phyloP scores from a whole-genome alignment of 2,888 invertebrate genomes.

The Nebria brevicollis region DNA sequence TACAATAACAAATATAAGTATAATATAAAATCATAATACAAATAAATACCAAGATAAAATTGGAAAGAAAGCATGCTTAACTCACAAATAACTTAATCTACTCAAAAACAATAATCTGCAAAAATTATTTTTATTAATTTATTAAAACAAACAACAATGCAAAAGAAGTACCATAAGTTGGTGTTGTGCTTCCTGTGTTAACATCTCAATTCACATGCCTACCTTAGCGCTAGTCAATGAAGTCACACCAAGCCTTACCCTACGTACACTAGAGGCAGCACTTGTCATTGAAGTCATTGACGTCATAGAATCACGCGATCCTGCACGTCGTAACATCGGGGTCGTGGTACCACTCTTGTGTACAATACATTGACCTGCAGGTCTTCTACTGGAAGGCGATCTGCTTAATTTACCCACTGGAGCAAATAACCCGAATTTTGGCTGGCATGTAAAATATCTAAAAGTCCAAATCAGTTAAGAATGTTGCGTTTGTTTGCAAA shows the following conservation, averaged over 20 bases:
- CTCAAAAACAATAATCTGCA: not conserved
- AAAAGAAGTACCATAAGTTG: conserved; percentile 23
- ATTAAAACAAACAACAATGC: not conserved
- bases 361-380: conserved; percentile 69
- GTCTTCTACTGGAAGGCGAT: conserved; percentile 79
- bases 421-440: conserved; percentile 92
- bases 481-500: not conserved
- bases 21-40: too few species aligned
- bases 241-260: conserved; percentile 83
- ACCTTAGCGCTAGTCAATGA: conserved; percentile 72
- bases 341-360: conserved; percentile 69
- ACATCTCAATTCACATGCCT: conserved; percentile 62
- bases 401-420: conserved; percentile 90
- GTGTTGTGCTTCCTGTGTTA: conserved; percentile 56
- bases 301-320: conserved; percentile 87
- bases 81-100: conserved; percentile 7
- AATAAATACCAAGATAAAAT: conserved; percentile 25
- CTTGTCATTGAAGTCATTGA: conserved; percentile 64
- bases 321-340: conserved; percentile 73
- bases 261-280: conserved; percentile 67
- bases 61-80: not conserved
- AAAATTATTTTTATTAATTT: not conserved
- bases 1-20: conserved; percentile 18
- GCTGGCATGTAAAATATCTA: conserved; percentile 94
- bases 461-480: conserved; percentile 45